These are phyloP conservation scores for Chirona hameri DNA, from an alignment of 2,888 invertebrate species.

Conservation along the genomic window DNA sequence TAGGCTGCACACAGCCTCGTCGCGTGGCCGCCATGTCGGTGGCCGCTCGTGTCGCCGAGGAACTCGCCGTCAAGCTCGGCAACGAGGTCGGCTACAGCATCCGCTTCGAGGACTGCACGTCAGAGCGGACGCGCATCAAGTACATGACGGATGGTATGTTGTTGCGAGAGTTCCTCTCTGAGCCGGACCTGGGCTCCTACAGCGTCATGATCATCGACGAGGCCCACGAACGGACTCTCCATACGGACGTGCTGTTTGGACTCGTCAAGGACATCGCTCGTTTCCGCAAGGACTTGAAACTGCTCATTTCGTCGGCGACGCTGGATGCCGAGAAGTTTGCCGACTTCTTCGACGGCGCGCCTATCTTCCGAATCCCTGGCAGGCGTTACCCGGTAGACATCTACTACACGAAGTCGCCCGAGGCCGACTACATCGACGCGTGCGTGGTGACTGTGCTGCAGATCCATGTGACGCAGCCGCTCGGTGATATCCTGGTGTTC, in stretches of 20 bases:
- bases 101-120: slow-evolving; percentile 98
- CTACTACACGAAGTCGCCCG: slow-evolving; percentile 98
- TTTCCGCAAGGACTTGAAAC: slow-evolving; percentile 87
- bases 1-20: slow-evolving; percentile 96
- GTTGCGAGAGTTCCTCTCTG: slow-evolving; percentile 92
- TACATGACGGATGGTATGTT: slow-evolving; percentile 99
- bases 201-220: slow-evolving; percentile 99
- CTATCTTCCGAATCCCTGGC: slow-evolving; percentile 58
- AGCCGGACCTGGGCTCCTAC: slow-evolving; percentile 92
- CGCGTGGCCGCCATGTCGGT: slow-evolving; percentile 99
- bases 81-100: slow-evolving; percentile 69
- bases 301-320: slow-evolving; percentile 96
- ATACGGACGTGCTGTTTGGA: slow-evolving; percentile 97
- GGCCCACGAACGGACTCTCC: slow-evolving; percentile 96
- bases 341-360: slow-evolving; percentile 96
- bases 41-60: slow-evolving; percentile 94
- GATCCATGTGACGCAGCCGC: slow-evolving; percentile 95
- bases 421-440: slow-evolving; percentile 98
- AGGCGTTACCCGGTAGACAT: slow-evolving; percentile 95
- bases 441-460: slow-evolving; percentile 96
- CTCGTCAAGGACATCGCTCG: slow-evolving; percentile 86
- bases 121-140: slow-evolving; percentile 91
- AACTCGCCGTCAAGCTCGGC: slow-evolving; percentile 91
- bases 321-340: slow-evolving; percentile 98
- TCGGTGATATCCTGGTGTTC: slow-evolving; percentile 94